A percentile compares a stretch with the other conserved stretches of the same genome.
phyloP scores from a whole-genome alignment of 2,797 vertebrate species.

The Rhincodon typus region DNA sequence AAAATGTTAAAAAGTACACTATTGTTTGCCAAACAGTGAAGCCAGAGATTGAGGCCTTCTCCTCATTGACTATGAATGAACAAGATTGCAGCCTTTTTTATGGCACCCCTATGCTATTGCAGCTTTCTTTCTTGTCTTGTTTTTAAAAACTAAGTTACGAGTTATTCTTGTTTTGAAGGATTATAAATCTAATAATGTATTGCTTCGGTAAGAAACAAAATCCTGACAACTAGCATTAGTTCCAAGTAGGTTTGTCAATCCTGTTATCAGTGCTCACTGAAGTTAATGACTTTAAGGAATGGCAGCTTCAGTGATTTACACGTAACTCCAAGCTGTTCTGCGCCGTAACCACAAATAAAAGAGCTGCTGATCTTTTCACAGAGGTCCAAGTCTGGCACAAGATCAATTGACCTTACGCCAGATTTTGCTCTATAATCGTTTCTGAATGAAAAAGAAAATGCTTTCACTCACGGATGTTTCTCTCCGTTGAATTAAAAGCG shows the following conservation, averaged over 20 bases:
- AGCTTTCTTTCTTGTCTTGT: background rate
- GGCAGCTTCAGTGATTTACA: background rate
- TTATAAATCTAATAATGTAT: background rate
- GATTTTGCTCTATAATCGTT: slow-evolving; percentile 27
- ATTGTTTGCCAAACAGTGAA: slow-evolving; percentile 5
- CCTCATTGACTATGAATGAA: background rate
- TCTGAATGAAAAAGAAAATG: slow-evolving; percentile 26
- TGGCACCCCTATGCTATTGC: no score
- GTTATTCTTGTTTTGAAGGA: background rate
- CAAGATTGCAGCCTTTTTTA: background rate
- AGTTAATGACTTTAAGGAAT: background rate
- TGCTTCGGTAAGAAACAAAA: no score
- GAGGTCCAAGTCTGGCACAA: slow-evolving; percentile 15
- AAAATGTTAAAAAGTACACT: background rate
- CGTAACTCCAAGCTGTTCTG: background rate
- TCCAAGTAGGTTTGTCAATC: background rate
- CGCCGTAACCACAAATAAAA: background rate
- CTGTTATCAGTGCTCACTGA: background rate
- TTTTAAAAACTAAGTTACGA: background rate
- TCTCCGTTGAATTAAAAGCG: background rate
- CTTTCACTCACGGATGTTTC: slow-evolving; percentile 15
- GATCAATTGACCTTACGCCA: slow-evolving; percentile 31
- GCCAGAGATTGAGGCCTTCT: background rate
- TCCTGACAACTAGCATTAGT: background rate
- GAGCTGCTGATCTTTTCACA: slow-evolving; percentile 23